Percentiles rank a stretch among this genome's conserved stretches.
phyloP scores from a whole-genome alignment of 2,113 vertebrate genomes.

The Amazona guildingii region DNA sequence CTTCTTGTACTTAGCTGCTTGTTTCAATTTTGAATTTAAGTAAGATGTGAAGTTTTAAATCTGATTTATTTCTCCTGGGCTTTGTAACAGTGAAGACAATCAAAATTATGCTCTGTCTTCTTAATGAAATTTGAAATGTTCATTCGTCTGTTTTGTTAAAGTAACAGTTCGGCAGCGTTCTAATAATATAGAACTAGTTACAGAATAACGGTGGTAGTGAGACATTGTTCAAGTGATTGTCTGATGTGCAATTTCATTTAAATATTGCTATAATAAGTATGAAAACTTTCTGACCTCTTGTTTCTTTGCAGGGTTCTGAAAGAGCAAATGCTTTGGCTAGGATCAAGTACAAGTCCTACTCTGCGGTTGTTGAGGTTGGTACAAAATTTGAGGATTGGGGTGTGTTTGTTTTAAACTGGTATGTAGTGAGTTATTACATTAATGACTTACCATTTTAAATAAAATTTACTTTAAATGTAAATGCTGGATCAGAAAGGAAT shows the following conservation, averaged over 20 bases:
- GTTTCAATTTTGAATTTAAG: neutral
- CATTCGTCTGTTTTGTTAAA: neutral
- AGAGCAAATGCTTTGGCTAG: slow-evolving; percentile 83
- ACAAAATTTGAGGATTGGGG: neutral
- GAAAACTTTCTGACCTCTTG: neutral
- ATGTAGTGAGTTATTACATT: neutral
- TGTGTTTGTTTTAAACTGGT: neutral
- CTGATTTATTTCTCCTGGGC: neutral
- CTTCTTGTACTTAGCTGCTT: neutral
- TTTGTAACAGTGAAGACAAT: neutral
- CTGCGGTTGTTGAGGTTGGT: slow-evolving; percentile 81
- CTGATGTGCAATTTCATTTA: neutral
- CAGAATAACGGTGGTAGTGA: neutral
- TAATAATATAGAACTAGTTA: neutral
- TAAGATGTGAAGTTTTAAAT: neutral
- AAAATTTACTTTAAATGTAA: neutral
- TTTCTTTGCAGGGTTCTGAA: slow-evolving; percentile 77
- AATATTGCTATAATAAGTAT: neutral
- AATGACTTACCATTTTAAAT: neutral
- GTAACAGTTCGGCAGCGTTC: neutral
- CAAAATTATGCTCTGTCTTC: neutral
- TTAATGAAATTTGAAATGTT: neutral
- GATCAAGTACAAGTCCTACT: slow-evolving; percentile 89
- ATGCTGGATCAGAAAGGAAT: neutral
- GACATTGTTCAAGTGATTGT: neutral